These are phyloP conservation scores for Loxodonta africana DNA, from an alignment of 2,113 vertebrate species.

Conservation along the genomic window DNA sequence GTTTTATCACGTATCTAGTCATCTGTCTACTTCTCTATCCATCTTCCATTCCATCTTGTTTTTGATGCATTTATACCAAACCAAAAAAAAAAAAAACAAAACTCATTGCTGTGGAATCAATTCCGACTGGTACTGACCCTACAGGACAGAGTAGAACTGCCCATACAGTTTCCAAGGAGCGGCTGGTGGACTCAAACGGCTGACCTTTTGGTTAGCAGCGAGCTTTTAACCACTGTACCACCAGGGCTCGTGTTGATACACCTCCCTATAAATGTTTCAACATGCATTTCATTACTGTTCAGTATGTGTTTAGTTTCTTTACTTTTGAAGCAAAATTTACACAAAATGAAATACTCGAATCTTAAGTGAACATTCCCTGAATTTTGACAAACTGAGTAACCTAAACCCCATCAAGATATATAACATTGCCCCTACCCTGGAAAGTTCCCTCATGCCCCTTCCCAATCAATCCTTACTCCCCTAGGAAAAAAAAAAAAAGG, in stretches of 20 bases:
- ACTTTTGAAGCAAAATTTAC: constrained; percentile 18
- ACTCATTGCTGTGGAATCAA: too few species aligned
- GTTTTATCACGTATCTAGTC: neutral
- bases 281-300: neutral
- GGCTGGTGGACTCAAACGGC: too few species aligned
- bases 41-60: neutral
- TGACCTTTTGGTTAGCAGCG: too few species aligned
- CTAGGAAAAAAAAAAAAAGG: neutral
- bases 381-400: neutral
- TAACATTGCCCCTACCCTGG: neutral
- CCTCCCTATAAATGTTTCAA: neutral
- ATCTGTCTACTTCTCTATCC: neutral
- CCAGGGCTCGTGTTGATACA: too few species aligned
- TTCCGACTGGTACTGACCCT: too few species aligned
- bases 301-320: neutral
- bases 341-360: neutral
- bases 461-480: neutral
- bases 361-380: constrained; percentile 1
- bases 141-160: too few species aligned
- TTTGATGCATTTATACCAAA: neutral
- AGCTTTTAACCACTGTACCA: too few species aligned
- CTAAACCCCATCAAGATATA: neutral
- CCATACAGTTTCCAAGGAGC: too few species aligned
- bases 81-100: too few species aligned
- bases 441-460: neutral